A percentile compares a stretch with the other conserved stretches of the same genome.
phyloP scores from a whole-genome alignment of 2,888 invertebrate genomes.

The Apeira syringaria region DNA sequence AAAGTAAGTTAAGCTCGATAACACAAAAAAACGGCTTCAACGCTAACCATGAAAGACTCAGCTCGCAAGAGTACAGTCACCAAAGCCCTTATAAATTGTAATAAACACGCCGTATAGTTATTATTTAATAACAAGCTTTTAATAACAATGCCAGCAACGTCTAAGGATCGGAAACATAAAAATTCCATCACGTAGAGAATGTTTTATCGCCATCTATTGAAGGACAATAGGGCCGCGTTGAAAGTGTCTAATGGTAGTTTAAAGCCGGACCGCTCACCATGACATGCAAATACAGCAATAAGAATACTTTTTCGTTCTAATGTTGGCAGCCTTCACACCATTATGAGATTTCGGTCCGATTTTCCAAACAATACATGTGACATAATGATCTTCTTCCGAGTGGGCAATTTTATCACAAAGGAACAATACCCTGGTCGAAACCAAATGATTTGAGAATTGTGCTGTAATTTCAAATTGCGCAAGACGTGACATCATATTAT shows the following conservation, averaged over 20 bases:
- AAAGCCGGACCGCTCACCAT: slow-evolving; percentile 31
- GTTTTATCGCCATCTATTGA: slow-evolving; percentile 68
- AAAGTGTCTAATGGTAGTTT: slow-evolving; percentile 53
- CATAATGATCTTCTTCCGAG: slow-evolving; percentile 29
- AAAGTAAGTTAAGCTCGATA: no score
- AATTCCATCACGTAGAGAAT: slow-evolving; percentile 75
- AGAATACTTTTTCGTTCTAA: slow-evolving; percentile 13
- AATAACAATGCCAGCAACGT: slow-evolving; percentile 53
- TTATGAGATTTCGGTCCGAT: slow-evolving; percentile 18
- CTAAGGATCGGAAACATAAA: slow-evolving; percentile 77
- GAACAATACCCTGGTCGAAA: slow-evolving; percentile 30
- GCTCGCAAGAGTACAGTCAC: slow-evolving; percentile 1
- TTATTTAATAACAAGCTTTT: slow-evolving; percentile 37
- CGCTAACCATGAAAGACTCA: no score
- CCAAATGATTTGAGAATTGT: slow-evolving; percentile 24
- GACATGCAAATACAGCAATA: slow-evolving; percentile 40
- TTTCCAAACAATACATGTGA: slow-evolving; percentile 28
- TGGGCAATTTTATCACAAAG: slow-evolving; percentile 32
- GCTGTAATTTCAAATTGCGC: slow-evolving; percentile 18
- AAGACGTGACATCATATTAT: no score
- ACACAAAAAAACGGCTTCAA: no score
- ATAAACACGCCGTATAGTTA: slow-evolving; percentile 32
- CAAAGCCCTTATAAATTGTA: slow-evolving; percentile 10
- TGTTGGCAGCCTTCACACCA: slow-evolving; percentile 3
- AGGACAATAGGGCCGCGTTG: slow-evolving; percentile 73